phyloP scores from a whole-genome alignment of 2,113 vertebrate genomes.

The Pyrgilauda ruficollis region DNA sequence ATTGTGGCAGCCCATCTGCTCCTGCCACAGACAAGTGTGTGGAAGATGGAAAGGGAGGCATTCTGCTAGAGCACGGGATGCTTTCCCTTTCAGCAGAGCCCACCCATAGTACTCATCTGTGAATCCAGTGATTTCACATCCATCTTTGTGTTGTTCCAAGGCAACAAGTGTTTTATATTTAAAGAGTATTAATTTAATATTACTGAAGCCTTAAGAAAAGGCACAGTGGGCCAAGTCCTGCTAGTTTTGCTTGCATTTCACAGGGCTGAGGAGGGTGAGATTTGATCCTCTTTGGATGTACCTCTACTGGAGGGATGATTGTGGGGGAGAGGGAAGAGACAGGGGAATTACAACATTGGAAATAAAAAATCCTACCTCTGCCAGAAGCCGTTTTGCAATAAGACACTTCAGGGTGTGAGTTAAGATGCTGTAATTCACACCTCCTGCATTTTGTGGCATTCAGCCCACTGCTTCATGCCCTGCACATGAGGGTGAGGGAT shows the following conservation, averaged over 20 bases:
- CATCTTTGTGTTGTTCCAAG: background rate
- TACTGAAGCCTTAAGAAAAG: background rate
- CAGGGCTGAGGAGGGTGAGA: background rate
- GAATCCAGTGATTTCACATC: background rate
- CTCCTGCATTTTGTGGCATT: background rate
- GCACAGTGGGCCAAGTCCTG: background rate
- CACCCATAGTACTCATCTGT: accelerated
- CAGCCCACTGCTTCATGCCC: background rate
- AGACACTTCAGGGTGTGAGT: background rate
- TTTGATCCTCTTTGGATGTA: conserved; percentile 16
- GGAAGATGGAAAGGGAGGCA: background rate
- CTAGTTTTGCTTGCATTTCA: background rate
- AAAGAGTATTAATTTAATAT: background rate
- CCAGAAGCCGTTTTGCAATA: background rate
- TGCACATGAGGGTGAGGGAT: background rate
- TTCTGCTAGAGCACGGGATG: background rate
- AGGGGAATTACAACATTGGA: conserved; percentile 10
- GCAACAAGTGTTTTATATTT: conserved; percentile 9
- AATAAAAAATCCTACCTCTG: background rate
- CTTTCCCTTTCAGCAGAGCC: background rate
- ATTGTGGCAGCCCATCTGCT: accelerated
- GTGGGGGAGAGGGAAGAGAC: background rate
- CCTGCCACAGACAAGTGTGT: accelerated
- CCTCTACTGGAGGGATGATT: background rate
- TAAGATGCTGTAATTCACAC: conserved; percentile 53